Base-by-base conservation (phyloP, 2,797 vertebrate species). In the Enteromius anoplus region DNA sequence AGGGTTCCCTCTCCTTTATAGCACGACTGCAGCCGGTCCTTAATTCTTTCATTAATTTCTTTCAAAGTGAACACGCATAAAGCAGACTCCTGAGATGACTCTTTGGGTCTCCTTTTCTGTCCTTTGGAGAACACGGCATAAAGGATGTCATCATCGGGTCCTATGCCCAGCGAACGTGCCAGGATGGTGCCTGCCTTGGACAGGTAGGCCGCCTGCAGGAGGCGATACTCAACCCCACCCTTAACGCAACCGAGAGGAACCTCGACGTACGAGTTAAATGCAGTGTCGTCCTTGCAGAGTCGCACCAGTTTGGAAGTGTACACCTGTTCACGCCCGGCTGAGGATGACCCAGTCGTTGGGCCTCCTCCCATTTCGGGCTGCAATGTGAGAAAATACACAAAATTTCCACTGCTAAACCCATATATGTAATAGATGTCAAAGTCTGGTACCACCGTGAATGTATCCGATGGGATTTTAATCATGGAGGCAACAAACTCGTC, bases 391-490 rank as follows among this genome's bases (percentile, higher is more conserved):
- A 99, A 99, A 89, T 99, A 99, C 66, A 99, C 98, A 88, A 98
- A 99, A 90, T 97, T 98, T 21, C 97, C 97, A 0, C 97, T 99
- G 89, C 96, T 97, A 87, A 99, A 99, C 86, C 98, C 98, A 0
- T 99, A 99, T 88, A 99, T 96, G 53, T 99, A 99, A 91, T 99
- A 99, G 83, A 99, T 99, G 83, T 99, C 98, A 23, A 99, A 99
- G 91, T 99, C 97, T 0, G 98, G 98, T 88, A 99, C 98, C 83
- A 99, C 95, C 0, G 97, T 99, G 86, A 99, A 99, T 5, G 98
- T 99, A 79, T 99, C 97, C 0, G 98, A 99, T 1, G 98, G 98
- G 89, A 99, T 99, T 90, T 99, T 99, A 88, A 99, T 99, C 97
- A 98, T 98, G 0, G 98, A 99, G 51, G 98, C 97, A 89, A 99